Percentiles rank a stretch among this genome's conserved stretches.
Conservation (phyloP, 35 echinoderm and acorn worm species). For the Apostichopus parvimensis region DNA sequence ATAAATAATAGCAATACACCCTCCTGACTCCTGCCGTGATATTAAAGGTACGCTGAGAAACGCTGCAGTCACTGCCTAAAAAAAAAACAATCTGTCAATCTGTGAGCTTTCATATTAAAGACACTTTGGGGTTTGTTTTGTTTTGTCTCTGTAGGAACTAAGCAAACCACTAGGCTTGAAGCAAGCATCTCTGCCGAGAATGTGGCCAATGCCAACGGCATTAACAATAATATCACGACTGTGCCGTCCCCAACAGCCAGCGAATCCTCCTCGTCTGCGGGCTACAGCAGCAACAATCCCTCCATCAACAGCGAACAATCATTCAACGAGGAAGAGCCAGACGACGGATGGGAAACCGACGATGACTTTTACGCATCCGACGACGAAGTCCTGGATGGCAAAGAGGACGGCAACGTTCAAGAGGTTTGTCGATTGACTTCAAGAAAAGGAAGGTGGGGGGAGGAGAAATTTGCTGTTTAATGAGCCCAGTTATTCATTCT, state of each 20-base stretch:
- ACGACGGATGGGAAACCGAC: conserved; percentile 81
- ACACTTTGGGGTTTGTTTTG: neutral
- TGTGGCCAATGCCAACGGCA: conserved; percentile 46
- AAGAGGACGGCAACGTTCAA: conserved; percentile 37
- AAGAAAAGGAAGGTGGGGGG: too few species aligned
- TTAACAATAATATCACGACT: conserved; percentile 57
- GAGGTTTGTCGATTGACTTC: conserved; percentile 27
- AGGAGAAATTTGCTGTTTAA: too few species aligned
- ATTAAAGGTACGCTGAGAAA: too few species aligned
- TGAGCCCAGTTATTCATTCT: too few species aligned
- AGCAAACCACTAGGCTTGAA: conserved; percentile 15
- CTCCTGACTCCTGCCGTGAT: too few species aligned
- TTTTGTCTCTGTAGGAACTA: conserved; percentile 41
- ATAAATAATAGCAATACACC: too few species aligned
- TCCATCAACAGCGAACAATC: conserved; percentile 65
- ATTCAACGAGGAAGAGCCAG: conserved; percentile 61
- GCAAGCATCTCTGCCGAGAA: conserved; percentile 41
- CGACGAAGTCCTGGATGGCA: conserved; percentile 67
- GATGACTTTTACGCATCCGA: conserved; percentile 66
- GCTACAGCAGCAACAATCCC: conserved; percentile 68
- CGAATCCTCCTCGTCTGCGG: conserved; percentile 69
- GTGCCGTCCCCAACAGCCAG: conserved; percentile 87
- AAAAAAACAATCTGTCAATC: too few species aligned
- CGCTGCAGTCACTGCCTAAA: too few species aligned
- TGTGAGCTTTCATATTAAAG: neutral